phyloP scores from a whole-genome alignment of 2,888 invertebrate species.

The Ochlodes sylvanus region DNA sequence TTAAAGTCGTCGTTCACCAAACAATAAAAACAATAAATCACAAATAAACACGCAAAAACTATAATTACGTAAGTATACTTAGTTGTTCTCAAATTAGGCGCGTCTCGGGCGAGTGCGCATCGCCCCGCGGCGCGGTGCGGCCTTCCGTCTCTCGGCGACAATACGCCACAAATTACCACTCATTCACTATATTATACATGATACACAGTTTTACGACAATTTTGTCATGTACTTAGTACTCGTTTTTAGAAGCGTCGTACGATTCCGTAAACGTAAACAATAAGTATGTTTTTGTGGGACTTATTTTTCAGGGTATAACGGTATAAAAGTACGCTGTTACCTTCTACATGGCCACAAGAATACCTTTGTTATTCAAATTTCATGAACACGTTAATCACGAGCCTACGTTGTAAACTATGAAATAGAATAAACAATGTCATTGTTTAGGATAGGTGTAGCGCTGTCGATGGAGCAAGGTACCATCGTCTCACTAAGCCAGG shows the following conservation, averaged over 20 bases:
- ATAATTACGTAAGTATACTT: slow-evolving; percentile 29
- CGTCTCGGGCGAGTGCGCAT: slow-evolving; percentile 54
- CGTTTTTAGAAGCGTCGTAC: not conserved
- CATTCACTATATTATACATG: slow-evolving; percentile 19
- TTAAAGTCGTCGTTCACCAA: slow-evolving; percentile 1
- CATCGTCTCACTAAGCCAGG: too few species aligned
- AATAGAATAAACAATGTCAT: not conserved
- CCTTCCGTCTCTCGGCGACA: slow-evolving; percentile 54
- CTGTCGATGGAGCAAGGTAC: too few species aligned
- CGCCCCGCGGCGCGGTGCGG: slow-evolving; percentile 43
- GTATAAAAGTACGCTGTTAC: not conserved
- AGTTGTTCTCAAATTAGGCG: slow-evolving; percentile 43
- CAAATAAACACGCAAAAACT: slow-evolving; percentile 27
- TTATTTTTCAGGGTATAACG: too few species aligned
- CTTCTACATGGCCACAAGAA: not conserved
- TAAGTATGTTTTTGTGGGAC: too few species aligned
- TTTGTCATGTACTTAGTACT: not conserved
- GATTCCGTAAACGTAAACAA: not conserved
- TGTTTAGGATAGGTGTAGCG: not conserved
- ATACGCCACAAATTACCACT: slow-evolving; percentile 50
- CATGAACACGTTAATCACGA: slow-evolving; percentile 16
- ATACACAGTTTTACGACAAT: slow-evolving; percentile 21
- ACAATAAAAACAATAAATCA: slow-evolving; percentile 28
- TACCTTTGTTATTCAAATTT: slow-evolving; percentile 13
- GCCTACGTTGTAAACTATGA: not conserved